These are phyloP conservation scores for Nomada ferruginata DNA, from an alignment of 2,888 invertebrate species.

Conservation along the genomic window DNA sequence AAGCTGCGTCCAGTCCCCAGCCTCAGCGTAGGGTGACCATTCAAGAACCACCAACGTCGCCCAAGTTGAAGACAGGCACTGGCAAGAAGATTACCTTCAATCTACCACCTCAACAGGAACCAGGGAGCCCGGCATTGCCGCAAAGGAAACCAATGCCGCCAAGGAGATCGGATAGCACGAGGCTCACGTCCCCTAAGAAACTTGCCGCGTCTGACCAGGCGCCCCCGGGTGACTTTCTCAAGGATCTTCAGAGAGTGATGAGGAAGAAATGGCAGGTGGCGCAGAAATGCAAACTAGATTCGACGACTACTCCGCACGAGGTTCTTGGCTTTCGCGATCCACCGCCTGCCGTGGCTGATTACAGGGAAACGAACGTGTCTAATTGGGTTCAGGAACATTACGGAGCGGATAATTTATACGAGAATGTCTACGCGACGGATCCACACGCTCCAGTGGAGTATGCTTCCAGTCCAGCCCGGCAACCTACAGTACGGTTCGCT, in stretches of 20 bases:
- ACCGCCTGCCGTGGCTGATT: constrained; percentile 88
- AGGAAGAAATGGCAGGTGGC: constrained; percentile 97
- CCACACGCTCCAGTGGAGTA: constrained; percentile 85
- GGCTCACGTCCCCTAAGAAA: constrained; percentile 89
- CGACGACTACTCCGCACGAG: constrained; percentile 95
- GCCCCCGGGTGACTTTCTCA: constrained; percentile 92
- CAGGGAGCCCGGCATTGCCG: constrained; percentile 87
- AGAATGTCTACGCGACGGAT: constrained; percentile 88
- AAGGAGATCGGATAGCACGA: constrained; percentile 89
- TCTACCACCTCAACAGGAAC: constrained; percentile 85
- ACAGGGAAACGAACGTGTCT: constrained; percentile 93
- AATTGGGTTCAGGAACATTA: constrained; percentile 96
- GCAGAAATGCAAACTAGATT: constrained; percentile 95
- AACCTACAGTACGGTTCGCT: constrained; percentile 76
- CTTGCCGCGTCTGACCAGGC: constrained; percentile 89
- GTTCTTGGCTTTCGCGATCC: constrained; percentile 95
- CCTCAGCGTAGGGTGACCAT: constrained; percentile 87
- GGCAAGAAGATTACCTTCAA: constrained; percentile 89
- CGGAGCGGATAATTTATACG: constrained; percentile 90
- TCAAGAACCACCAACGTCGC: constrained; percentile 86
- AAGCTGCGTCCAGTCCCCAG: constrained; percentile 86
- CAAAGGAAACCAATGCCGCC: constrained; percentile 90
- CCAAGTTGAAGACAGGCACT: constrained; percentile 85
- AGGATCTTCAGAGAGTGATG: constrained; percentile 96
- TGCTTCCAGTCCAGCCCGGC: constrained; percentile 80